Base-by-base conservation (phyloP, 1,140 invertebrate genomes). In the Thaumetopoea pityocampa region DNA sequence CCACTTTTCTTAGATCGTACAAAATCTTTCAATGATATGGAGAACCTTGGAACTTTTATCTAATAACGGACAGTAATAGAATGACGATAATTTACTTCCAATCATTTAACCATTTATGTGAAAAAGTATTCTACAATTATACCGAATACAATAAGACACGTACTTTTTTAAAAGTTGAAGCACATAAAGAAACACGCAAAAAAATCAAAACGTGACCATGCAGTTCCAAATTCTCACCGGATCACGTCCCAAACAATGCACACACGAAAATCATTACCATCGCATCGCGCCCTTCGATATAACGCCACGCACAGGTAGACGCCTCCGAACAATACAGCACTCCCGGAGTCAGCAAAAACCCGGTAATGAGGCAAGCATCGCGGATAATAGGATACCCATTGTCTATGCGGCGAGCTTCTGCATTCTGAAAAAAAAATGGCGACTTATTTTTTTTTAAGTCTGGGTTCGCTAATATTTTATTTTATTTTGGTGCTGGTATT, bases 281-380 rank as follows among this genome's bases (percentile, higher is more conserved):
- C n/a, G n/a, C n/a, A n/a, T n/a, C n/a, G n/a, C n/a, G n/a, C n/a
- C n/a, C n/a, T n/a, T n/a, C 27, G 33, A 43, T 50, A 28, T 20
- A 42, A 17, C 33, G 33, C 60, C 62, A 66, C n/a, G 41, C 63
- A 72, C 72, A 82, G 78, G 70, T 76, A 82, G 78, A 68, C 78
- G 67, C 67, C 59, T 32, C 44, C 64, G 59, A 57, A 79, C 74
- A 81, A 81, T 77, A 64, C 63, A 36, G 22, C 12, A 41, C 51
- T 51, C 46, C 36, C n/a, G n/a, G n/a, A n/a, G 45, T 51, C 59
- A 41, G 64, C 63, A 78, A 81, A 82, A 82, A 76, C 58, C 57
- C 78, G 78, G 76, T 82, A 82, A 82, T 80, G 76, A 82, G 76
- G 54, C 59, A 60, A 72, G 56, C 71, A 60, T 66, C 63, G 51